Base-by-base conservation (phyloP, 2,113 vertebrate genomes). In the Chaetodon auriga region DNA sequence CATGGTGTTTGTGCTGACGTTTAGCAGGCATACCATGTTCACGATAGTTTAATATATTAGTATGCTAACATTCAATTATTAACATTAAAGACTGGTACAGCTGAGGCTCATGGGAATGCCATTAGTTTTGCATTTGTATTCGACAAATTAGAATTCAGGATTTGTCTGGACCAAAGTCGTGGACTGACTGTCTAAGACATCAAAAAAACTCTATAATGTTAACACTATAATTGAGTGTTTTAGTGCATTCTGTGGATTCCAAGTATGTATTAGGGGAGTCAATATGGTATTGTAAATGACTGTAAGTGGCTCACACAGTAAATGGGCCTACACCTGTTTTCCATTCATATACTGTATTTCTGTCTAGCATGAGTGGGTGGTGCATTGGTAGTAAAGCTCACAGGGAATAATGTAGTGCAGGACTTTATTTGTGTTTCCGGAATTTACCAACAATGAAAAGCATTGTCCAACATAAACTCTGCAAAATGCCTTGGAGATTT, bases 401-500 rank as follows among this genome's bases (percentile, higher is more conserved):
- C 14, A 58, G 19, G 21, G 15, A 49, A 49, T 49, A 1, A 49
- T 73, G 10, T 4, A 70, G 7, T 23, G 19, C 15, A 46, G 7
- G 12, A 65, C 3, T 13, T 19, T 1, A 54, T 58, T 14, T 51
- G 13, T 41, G 2, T 49, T 80, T 58, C 30, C 18, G 36, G 13
- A 68, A 23, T 46, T 71, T 19, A 23, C 65, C 63, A 61, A n/a
- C 43, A 2, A 61, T 16, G 51, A 18, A 15, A 5, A 46, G 21
- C 18, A 46, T 10, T 19, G n/a, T 12, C 30, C 11, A 21, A 3
- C 18, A 21, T 53, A 81, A 71, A 81, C 15, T 45, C 35, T 46
- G 15, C 21, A 78, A 77, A 76, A 78, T 36, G 13, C 54, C 65
- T 6, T n/a, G 3, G 71, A 75, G 62, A 23, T 66, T 64, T 62